Evolutionary conservation across 2,113 vertebrate genomes (phyloP), one percentile per base, ranked within the genome.

Genomic region (Rhodinocichla rosea): DNA sequence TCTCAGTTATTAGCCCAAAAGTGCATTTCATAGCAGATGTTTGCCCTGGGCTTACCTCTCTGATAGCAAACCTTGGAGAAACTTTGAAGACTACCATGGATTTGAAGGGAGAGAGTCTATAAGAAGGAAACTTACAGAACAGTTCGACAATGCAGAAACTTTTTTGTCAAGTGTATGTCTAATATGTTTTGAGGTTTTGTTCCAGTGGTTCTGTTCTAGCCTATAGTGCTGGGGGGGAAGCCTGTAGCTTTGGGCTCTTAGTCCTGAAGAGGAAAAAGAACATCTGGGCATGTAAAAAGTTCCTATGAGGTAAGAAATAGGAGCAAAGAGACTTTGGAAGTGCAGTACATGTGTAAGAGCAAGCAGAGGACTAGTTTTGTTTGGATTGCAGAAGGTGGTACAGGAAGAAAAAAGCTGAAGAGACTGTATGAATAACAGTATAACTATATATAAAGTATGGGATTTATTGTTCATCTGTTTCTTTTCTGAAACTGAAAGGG

Each of bases 31-130:
- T 42, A 56, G 44, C 35, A 68, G 30, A 14, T 55, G 6, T 83
- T 70, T 60, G 47, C 47, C 14, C 50, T 68, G 35, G 6, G 23
- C 30, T 69, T 37, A 52, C 15, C 16, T 70, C 4, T 1, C 0
- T 0, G 1, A 9, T 27, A 9, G 2, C 10, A 18, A 67, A 18
- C 7, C 5, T 6, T 42, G 27, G 42, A 42, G 42, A 45, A 73
- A 24, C 57, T 75, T 52, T 49, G 62, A 65, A 69, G 57, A 44
- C 50, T 16, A 22, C 18, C 2, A 4, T 35, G 68, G n/a, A 18
- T 83, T 80, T 63, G 28, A 65, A 37, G 45, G 39, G 33, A 67
- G 28, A 20, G 52, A 33, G 11, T 45, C 64, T 55, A 0, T 59
- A 57, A 55, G 26, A 77, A 73, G 33, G 40, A 59, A 70, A 35